phyloP scores from a whole-genome alignment of 2,888 invertebrate genomes.

The Trichopria drosophilae region DNA sequence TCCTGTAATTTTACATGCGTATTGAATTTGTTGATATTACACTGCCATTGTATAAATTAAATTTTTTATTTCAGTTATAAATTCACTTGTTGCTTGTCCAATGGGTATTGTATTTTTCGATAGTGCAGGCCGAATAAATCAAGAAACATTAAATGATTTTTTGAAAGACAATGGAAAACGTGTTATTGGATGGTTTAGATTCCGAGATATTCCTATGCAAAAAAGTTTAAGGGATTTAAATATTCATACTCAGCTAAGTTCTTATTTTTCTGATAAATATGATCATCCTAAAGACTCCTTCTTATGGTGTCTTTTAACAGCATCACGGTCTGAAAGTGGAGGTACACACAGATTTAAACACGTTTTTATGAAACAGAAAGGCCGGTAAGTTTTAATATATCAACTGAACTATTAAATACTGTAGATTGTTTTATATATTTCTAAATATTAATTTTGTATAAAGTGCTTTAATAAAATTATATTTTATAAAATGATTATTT shows the following conservation, averaged over 20 bases:
- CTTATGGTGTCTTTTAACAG: constrained; percentile 66
- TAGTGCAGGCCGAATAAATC: constrained; percentile 64
- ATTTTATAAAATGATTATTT: too few relatives aligned
- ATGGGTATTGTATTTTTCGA: constrained; percentile 62
- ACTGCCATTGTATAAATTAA: background rate
- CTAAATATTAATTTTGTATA: too few relatives aligned
- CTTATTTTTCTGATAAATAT: constrained; percentile 59
- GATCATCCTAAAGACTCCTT: constrained; percentile 64
- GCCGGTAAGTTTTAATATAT: constrained; percentile 61
- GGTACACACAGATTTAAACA: constrained; percentile 69
- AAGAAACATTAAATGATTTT: constrained; percentile 61
- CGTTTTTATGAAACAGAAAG: constrained; percentile 64
- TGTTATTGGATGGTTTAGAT: constrained; percentile 72
- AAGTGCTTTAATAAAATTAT: too few relatives aligned
- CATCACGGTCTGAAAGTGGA: constrained; percentile 60
- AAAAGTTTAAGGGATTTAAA: constrained; percentile 67
- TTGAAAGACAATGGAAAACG: constrained; percentile 62
- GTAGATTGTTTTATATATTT: too few relatives aligned
- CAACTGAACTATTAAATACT: too few relatives aligned
- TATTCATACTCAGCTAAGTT: constrained; percentile 66
- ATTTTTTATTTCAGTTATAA: constrained; percentile 58
- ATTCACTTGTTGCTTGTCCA: constrained; percentile 66
- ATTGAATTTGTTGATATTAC: background rate
- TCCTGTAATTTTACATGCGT: background rate
- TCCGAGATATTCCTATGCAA: constrained; percentile 63